Conservation (phyloP, 2,888 invertebrate genomes). For the Agriopis leucophaearia region DNA sequence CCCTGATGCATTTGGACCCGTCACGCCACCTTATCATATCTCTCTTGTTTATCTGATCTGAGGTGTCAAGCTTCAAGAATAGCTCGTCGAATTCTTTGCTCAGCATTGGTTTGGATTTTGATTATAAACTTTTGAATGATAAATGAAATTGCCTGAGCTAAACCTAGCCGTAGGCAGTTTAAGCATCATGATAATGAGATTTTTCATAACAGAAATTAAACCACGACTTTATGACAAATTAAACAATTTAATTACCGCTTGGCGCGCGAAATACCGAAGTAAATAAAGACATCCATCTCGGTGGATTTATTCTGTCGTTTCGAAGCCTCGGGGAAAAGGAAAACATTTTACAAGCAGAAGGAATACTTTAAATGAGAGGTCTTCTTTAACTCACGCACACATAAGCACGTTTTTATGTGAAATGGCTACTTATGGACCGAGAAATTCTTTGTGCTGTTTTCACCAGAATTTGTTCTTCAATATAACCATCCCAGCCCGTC, state of each 20-base stretch:
- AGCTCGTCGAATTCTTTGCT: too few species aligned
- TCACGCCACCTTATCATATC: too few species aligned
- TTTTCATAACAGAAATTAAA: constrained; percentile 27
- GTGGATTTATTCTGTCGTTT: constrained; percentile 38
- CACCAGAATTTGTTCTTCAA: too few species aligned
- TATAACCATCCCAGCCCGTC: too few species aligned
- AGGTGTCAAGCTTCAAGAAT: too few species aligned
- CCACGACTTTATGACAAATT: constrained; percentile 25
- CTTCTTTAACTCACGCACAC: too few species aligned
- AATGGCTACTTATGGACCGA: too few species aligned
- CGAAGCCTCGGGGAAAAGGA: constrained; percentile 12
- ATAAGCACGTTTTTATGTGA: too few species aligned
- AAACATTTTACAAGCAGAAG: constrained; percentile 7
- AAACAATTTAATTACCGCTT: constrained; percentile 33
- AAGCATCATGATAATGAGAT: constrained; percentile 12
- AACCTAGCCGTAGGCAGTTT: neutral
- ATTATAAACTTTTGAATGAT: neutral
- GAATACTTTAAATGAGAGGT: neutral
- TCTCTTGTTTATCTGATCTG: too few species aligned
- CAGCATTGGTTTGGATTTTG: too few species aligned
- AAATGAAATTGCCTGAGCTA: neutral
- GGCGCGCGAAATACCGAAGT: constrained; percentile 25
- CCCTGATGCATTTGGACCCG: too few species aligned
- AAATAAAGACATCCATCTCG: constrained; percentile 38
- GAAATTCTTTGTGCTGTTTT: too few species aligned